Base-by-base conservation (phyloP, 2,888 invertebrate species). In the Notodonta dromedarius region DNA sequence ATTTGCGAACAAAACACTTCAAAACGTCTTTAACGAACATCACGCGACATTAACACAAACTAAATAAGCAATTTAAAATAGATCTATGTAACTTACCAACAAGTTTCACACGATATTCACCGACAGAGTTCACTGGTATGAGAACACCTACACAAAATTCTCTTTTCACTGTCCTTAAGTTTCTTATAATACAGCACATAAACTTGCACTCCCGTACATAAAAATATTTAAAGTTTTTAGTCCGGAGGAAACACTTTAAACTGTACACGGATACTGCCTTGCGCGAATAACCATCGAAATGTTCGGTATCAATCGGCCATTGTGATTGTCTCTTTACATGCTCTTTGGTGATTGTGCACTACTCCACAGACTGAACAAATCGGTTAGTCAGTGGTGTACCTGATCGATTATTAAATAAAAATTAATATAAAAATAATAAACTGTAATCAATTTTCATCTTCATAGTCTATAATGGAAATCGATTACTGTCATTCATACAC, bases 71-170 rank as follows among this genome's bases (percentile, higher is more conserved):
- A 46, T 40, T 53, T 58, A 39, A 67, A 52, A 65, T 54, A 42
- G 46, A 56, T 32, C 32, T 9, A 60, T 60, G 60, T 72, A 80
- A 90, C 91, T 91, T 84, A 91, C 91, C 91, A 85, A 83, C 75
- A 86, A 84, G 83, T 84, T 78, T 87, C 79, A 80, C 78, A 79
- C 72, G 74, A 81, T 82, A 80, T 82, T 76, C 69, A 70, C 71
- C 72, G 70, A 77, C 72, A 77, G 35, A 35, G 69, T 73, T 76
- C 63, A 72, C 69, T 73, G 73, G 68, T 80, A 74, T 76, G 71
- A 59, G 69, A 80, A 80, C 86, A 83, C 84, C 80, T 82, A 81
- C 84, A 84, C 84, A 79, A 76, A 77, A 80, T 76, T 78, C 63
- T 62, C 70, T 71, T 72, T 72, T 56, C 78, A 84, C 86, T 76